Evolutionary conservation across 2,113 vertebrate genomes (phyloP), one percentile per base, ranked within the genome.

Genomic region (Etheostoma cragini): DNA sequence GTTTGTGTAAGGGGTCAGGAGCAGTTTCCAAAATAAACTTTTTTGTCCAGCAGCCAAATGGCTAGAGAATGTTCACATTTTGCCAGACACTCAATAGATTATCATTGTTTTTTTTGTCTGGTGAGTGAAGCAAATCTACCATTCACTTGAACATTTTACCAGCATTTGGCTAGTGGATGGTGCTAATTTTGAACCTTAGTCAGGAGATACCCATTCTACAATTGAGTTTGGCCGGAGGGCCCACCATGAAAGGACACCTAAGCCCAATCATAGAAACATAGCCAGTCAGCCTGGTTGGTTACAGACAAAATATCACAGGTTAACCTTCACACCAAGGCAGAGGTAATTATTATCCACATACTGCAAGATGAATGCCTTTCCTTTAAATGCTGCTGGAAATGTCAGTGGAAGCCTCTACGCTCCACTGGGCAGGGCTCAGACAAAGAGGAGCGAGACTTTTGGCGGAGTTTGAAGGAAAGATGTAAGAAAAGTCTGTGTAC

Each of bases 341-440:
- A 67, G 35, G 54, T n/a, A 61, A 52, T 78, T 81, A 78, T 33
- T 42, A 54, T 12, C 46, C 65, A 53, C 64, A 71, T 33, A 64
- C 50, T 72, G 64, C 11, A 33, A 81, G 65, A 7, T 30, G 77
- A 73, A 21, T 0, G 21, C 8, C n/a, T 78, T 42, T 19, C 47
- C 53, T 74, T 76, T 52, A 75, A 49, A 72, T 63, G 30, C 38
- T 66, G 60, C 61, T 33, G 66, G 33, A 69, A 70, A 70, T 46
- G 65, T 77, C 72, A 73, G 64, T 15, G 2, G 58, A 45, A 49
- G 54, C 21, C n/a, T 30, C 22, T 11, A 17, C 11, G 8, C 52
- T 54, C 15, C 35, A n/a, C 38, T 38, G 6, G 22, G 61, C 35
- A 45, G 5, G 63, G 47, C 46, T 17, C 13, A 53, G 22, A 53